Conservation (phyloP, 2,888 invertebrate genomes). For the Pseudococcus jackbeardsleyi region DNA sequence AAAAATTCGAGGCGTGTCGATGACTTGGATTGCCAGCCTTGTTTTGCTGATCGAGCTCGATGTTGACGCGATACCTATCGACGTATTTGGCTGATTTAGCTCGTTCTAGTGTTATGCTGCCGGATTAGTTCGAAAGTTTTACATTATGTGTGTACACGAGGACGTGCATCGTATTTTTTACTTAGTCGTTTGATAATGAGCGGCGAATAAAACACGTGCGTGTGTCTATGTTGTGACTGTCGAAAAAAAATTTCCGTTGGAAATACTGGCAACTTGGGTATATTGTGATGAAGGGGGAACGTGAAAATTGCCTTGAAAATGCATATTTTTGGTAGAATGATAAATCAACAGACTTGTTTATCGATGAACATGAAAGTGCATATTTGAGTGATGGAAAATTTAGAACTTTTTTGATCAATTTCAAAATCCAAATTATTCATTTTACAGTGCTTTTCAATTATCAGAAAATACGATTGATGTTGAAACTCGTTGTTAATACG, state of each 20-base stretch:
- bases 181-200: not conserved
- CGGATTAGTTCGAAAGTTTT: not conserved
- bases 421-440: not conserved
- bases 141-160: too few relatives aligned
- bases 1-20: not conserved
- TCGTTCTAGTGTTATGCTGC: not conserved
- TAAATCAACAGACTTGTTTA: too few relatives aligned
- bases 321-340: too few relatives aligned
- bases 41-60: not conserved
- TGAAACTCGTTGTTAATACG: not conserved
- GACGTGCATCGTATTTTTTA: not conserved
- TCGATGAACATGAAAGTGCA: too few relatives aligned
- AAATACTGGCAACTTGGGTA: not conserved
- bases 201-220: not conserved
- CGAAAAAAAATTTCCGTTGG: not conserved
- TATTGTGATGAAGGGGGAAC: too few relatives aligned
- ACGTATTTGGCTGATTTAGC: conserved; percentile 1
- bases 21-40: not conserved
- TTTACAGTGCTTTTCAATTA: not conserved
- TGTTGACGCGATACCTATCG: not conserved
- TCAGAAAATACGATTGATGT: not conserved
- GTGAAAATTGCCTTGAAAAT: too few relatives aligned
- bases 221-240: not conserved
- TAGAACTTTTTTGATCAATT: not conserved
- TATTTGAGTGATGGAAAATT: too few relatives aligned